A percentile compares a stretch with the other conserved stretches of the same genome.
Conservation (phyloP, 2,797 vertebrate genomes). For the Chelidonichthys spinosus region DNA sequence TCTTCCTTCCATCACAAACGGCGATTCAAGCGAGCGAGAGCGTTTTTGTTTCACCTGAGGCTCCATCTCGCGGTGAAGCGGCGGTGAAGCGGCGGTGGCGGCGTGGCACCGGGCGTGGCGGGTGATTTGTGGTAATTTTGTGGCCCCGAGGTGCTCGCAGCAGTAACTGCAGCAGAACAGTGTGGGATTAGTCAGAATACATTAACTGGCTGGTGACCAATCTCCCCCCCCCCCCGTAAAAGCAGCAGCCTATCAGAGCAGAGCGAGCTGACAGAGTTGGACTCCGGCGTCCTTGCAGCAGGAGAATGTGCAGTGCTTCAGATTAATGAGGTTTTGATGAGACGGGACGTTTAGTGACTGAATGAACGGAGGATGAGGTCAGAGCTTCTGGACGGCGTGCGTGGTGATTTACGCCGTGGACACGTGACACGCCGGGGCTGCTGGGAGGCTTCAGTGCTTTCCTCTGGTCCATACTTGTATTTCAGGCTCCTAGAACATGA, state of each 20-base stretch:
- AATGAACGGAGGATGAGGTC: constrained; percentile 48
- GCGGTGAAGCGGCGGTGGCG: too few species aligned
- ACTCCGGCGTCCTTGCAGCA: constrained; percentile 11
- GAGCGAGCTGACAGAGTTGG: background rate
- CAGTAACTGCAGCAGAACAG: constrained; percentile 36
- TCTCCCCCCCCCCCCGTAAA: constrained; percentile 12
- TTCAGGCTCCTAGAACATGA: too few species aligned
- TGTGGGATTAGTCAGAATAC: constrained; percentile 53
- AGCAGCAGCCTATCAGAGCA: background rate
- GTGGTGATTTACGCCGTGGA: too few species aligned
- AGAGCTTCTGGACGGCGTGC: constrained; percentile 4
- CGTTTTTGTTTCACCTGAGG: constrained; percentile 54
- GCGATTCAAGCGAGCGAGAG: constrained; percentile 8
- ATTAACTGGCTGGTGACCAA: constrained; percentile 48
- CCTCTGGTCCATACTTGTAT: too few species aligned
- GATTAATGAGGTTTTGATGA: constrained; percentile 29
- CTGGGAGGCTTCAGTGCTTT: too few species aligned
- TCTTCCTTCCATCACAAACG: constrained; percentile 34
- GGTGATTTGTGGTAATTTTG: constrained; percentile 62
- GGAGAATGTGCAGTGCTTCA: constrained; percentile 7
- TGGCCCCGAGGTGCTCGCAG: constrained; percentile 51
- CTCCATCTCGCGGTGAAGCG: constrained; percentile 5
- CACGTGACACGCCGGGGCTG: too few species aligned
- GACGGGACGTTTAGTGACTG: constrained; percentile 23
- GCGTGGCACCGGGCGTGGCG: constrained; percentile 30